Conservation (phyloP, 2,797 vertebrate genomes). For the Phoeniculus purpureus region DNA sequence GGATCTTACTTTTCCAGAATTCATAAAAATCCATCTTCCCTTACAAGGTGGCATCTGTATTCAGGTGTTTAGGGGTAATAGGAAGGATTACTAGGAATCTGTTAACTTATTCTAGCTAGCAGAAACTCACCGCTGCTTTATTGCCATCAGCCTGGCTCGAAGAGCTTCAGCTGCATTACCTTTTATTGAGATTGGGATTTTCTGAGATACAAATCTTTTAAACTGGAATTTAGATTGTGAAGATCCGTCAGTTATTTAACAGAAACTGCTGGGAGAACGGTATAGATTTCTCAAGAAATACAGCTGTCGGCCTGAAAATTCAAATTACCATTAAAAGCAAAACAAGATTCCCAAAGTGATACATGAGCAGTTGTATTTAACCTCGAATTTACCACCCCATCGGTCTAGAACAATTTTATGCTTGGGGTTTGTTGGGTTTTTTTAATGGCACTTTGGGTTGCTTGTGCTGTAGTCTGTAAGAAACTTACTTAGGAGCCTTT, state of each 20-base stretch:
- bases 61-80: slow-evolving; percentile 7
- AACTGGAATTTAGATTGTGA: slow-evolving; percentile 50
- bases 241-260: slow-evolving; percentile 49
- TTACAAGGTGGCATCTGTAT: not conserved
- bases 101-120: slow-evolving; percentile 10
- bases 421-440: not conserved
- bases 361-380: not conserved
- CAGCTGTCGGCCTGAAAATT: not conserved
- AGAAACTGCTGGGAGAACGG: slow-evolving; percentile 18
- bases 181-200: slow-evolving; percentile 43
- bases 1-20: not conserved
- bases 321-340: slow-evolving; percentile 3
- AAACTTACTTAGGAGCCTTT: not conserved
- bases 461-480: not conserved
- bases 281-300: slow-evolving; percentile 27
- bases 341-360: not conserved
- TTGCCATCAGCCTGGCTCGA: not conserved
- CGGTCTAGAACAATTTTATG: not conserved
- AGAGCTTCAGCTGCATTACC: not conserved
- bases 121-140: slow-evolving; percentile 11
- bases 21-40: not conserved
- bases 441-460: not conserved
- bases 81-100: slow-evolving; percentile 12
- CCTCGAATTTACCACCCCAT: not conserved
- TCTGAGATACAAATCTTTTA: slow-evolving; percentile 47